Conservation (phyloP, 2,888 invertebrate species). For the Synanthedon andrenaeformis region DNA sequence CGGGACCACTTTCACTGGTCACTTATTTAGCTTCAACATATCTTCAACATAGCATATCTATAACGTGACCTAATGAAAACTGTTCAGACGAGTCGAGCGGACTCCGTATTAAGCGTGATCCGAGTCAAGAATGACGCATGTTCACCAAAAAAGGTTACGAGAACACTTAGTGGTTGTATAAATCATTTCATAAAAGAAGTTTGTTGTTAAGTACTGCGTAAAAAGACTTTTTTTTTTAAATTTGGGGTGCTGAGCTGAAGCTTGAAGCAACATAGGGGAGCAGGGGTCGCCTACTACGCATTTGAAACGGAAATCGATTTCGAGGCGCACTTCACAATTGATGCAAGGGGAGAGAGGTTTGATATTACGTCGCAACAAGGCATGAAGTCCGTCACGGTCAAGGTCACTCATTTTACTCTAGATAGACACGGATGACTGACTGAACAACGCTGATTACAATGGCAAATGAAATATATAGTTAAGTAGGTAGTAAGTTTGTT, state of each 20-base stretch:
- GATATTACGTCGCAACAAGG: conserved; percentile 29
- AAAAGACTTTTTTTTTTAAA: background rate
- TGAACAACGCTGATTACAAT: conserved; percentile 18
- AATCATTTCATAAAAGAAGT: background rate
- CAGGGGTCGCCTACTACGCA: background rate
- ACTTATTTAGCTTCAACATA: conserved; percentile 24
- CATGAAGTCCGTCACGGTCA: conserved; percentile 43
- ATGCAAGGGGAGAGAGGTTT: conserved; percentile 18
- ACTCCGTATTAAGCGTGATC: background rate
- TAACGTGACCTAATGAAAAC: conserved; percentile 3
- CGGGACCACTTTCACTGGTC: conserved; percentile 44
- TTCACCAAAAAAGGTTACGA: background rate
- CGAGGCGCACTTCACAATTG: conserved; percentile 23
- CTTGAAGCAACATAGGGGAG: no score
- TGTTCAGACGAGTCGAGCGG: background rate
- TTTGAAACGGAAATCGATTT: conserved; percentile 32
- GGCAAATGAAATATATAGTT: background rate
- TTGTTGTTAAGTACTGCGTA: background rate
- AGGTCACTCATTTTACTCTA: conserved; percentile 40
- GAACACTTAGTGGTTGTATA: background rate
- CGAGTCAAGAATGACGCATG: background rate
- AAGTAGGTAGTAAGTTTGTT: no score
- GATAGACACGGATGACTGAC: conserved; percentile 31
- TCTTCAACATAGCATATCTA: conserved; percentile 2
- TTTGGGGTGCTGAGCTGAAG: background rate